phyloP scores from a whole-genome alignment of 2,888 invertebrate species.

The Phorcus lineatus region DNA sequence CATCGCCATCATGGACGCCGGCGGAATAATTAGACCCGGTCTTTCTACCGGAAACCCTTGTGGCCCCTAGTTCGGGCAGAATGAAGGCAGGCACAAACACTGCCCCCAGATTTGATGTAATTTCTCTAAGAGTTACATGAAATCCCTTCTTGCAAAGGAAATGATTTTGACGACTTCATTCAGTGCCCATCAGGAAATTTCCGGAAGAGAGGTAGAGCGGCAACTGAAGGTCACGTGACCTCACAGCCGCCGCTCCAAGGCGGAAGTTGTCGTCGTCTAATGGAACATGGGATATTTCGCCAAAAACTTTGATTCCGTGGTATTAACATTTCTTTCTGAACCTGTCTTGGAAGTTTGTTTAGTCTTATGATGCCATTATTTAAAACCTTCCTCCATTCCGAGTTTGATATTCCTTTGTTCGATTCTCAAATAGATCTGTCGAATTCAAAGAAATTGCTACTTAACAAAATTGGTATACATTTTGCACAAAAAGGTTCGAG shows the following conservation, averaged over 20 bases:
- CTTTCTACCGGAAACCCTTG: constrained; percentile 1
- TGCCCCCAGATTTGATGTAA: constrained; percentile 14
- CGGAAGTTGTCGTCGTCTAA: constrained; percentile 16
- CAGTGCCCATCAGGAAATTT: constrained; percentile 15
- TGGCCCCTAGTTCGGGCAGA: neutral
- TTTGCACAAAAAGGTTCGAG: no score
- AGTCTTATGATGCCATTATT: neutral
- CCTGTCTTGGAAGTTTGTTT: neutral
- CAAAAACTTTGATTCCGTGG: constrained; percentile 18
- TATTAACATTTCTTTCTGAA: constrained; percentile 4
- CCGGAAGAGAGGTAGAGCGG: constrained; percentile 24
- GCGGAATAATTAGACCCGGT: constrained; percentile 7
- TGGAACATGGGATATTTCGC: constrained; percentile 21
- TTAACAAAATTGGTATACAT: no score
- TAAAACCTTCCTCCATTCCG: neutral
- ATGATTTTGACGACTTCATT: constrained; percentile 19
- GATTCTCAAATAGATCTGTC: neutral
- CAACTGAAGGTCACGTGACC: constrained; percentile 19
- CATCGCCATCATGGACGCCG: neutral
- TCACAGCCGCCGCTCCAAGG: neutral
- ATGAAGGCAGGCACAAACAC: constrained; percentile 12
- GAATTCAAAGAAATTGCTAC: neutral
- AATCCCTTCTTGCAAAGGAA: constrained; percentile 25
- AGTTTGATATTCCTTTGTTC: neutral
- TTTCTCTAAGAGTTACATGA: constrained; percentile 26